Evolutionary conservation across 1,140 invertebrate species (phyloP).

Genomic region (Euborellia annulipes): DNA sequence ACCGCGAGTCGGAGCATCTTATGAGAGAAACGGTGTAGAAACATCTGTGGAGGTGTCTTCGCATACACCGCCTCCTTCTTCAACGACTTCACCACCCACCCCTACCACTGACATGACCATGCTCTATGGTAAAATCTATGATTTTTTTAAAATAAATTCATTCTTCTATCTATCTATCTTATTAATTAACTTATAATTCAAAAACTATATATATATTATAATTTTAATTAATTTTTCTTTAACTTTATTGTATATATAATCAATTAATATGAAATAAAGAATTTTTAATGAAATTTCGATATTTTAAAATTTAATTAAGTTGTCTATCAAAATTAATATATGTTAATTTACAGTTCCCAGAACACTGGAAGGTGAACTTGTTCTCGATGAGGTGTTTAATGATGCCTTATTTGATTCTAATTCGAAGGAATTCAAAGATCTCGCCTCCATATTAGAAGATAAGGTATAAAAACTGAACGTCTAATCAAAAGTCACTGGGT

Average conservation of each 20-base stretch:
- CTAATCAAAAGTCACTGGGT: too few relatives aligned
- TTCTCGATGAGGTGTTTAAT: constrained; percentile 46
- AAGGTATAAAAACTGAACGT: too few relatives aligned
- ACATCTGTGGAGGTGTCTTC: constrained; percentile 15
- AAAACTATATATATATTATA: too few relatives aligned
- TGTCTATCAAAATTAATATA: too few relatives aligned
- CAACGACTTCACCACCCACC: constrained; percentile 27
- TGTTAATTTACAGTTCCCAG: constrained; percentile 39
- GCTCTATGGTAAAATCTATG: constrained; percentile 13
- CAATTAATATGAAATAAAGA: too few relatives aligned
- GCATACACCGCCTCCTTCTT: constrained; percentile 29
- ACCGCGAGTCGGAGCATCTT: constrained; percentile 10
- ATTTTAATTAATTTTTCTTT: too few relatives aligned
- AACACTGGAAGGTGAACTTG: constrained; percentile 46
- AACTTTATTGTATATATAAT: too few relatives aligned
- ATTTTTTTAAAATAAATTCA: too few relatives aligned
- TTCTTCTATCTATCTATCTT: too few relatives aligned
- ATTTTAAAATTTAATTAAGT: too few relatives aligned
- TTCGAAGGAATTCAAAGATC: constrained; percentile 40
- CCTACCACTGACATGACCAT: constrained; percentile 31
- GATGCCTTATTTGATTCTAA: constrained; percentile 37
- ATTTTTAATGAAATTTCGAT: too few relatives aligned
- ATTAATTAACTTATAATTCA: too few relatives aligned
- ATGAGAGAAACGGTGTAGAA: constrained; percentile 6
- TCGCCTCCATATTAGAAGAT: constrained; percentile 37